Base-by-base conservation (phyloP, 1,140 invertebrate species). In the Condylostylus longicornis region DNA sequence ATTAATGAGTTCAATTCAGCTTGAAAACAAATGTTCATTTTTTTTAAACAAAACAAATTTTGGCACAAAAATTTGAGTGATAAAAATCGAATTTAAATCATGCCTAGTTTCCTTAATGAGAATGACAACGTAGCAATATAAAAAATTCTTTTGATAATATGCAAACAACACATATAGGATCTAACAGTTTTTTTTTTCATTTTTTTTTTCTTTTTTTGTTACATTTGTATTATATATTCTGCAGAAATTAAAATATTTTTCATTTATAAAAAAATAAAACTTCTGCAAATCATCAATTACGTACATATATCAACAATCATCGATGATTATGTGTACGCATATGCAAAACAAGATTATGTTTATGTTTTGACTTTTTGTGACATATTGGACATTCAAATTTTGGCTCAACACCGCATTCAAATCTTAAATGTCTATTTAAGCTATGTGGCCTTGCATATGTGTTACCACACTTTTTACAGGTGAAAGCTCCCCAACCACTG, bases 381-480 rank as follows among this genome's bases (percentile, higher is more conserved):
- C 72, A 75, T 41, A 66, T 61, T 10, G 64, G 63, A 45, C 73
- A 75, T 30, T 66, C 62, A 46, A 70, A 72, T 35, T 62, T 64
- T 0, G 72, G 71, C 37, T 69, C 47, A 14, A 74, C 68, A 20
- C 74, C 74, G 44, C 75, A 78, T 42, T 77, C 74, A 46, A 75
- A 75, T 39, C 64, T 68, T 28, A 75, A 66, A 42, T 79, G 76
- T 6, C 74, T 61, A 39, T 69, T 72, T 4, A 78, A 49, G 37
- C 72, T 75, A 31, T 74, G 69, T 8, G 62, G 62, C n/a, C 68
- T 61, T 2, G 63, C 62, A 47, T 75, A 75, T 5, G 59, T 58
- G 33, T 72, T 70, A 9, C 70, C 69, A 43, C 72, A 74, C 33
- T 65, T 62, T 18, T 62, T 60, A 43, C 68, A 70, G 18, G 56